Evolutionary conservation across 2,888 invertebrate genomes (phyloP).

Genomic region (Aricia artaxerxes): DNA sequence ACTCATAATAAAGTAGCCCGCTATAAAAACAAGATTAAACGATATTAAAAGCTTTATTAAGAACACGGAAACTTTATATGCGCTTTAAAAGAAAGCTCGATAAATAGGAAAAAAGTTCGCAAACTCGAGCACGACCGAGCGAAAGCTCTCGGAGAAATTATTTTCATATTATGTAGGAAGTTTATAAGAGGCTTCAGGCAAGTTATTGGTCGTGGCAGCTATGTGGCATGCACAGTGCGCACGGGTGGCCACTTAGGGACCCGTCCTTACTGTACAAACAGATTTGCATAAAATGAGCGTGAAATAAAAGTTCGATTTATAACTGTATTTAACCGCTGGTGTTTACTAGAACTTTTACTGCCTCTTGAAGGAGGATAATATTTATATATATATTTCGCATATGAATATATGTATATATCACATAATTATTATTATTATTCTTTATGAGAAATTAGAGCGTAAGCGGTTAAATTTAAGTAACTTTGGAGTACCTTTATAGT

Average conservation of each 20-base stretch:
- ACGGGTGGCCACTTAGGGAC: not conserved
- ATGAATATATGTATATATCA: too few species aligned
- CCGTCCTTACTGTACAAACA: not conserved
- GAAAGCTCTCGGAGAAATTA: conserved; percentile 23
- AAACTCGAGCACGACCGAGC: conserved; percentile 8
- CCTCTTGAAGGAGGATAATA: too few species aligned
- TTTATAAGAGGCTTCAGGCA: not conserved
- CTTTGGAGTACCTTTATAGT: too few species aligned
- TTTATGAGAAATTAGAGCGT: too few species aligned
- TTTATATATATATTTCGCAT: too few species aligned
- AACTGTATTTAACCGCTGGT: too few species aligned
- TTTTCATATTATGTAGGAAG: conserved; percentile 21
- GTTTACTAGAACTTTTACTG: too few species aligned
- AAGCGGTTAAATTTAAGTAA: too few species aligned
- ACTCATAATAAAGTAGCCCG: not conserved
- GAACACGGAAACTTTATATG: conserved; percentile 29
- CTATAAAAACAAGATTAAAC: conserved; percentile 30
- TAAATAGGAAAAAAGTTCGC: conserved; percentile 10
- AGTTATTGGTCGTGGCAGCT: conserved; percentile 4
- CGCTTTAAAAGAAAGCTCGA: conserved; percentile 21
- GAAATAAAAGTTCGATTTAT: not conserved
- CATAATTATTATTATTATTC: too few species aligned
- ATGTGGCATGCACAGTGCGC: not conserved
- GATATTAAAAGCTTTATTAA: conserved; percentile 32
- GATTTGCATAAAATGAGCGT: not conserved